These are phyloP conservation scores for Rhopalosiphum maidis DNA, from an alignment of 1,140 invertebrate genomes.

Conservation along the genomic window DNA sequence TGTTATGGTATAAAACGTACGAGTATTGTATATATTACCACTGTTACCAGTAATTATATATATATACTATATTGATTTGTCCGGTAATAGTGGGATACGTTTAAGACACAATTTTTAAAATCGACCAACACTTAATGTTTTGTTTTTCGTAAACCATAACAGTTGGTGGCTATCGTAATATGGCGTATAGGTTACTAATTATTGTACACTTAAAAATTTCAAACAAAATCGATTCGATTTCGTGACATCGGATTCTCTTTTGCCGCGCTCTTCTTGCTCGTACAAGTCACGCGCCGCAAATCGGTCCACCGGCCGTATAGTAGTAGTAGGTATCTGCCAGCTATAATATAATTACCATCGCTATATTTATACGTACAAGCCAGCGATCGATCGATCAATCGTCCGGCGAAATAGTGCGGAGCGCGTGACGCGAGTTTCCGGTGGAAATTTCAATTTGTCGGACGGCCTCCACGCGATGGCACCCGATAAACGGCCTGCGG, in stretches of 20 bases:
- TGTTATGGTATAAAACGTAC: neutral
- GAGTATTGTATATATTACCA: no score
- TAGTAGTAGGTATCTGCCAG: neutral
- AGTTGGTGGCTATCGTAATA: neutral
- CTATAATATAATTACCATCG: neutral
- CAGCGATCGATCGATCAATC: conserved; percentile 10
- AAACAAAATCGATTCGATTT: neutral
- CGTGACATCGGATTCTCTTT: neutral
- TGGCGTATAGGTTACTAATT: neutral
- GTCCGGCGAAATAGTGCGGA: neutral
- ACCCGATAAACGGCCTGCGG: neutral
- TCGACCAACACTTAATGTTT: no score
- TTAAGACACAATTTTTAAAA: neutral
- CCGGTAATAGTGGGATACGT: neutral
- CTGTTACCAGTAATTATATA: no score
- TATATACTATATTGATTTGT: neutral
- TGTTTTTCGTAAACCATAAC: neutral
- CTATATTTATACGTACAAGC: neutral
- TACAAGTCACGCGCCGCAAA: neutral
- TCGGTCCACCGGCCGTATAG: neutral
- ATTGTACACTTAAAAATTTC: neutral
- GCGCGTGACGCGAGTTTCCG: conserved; percentile 12
- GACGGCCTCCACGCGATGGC: neutral
- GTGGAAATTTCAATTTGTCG: conserved; percentile 29
- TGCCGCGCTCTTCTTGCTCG: neutral